phyloP scores from a whole-genome alignment of 2,113 vertebrate species.

The Eulemur rufifrons region DNA sequence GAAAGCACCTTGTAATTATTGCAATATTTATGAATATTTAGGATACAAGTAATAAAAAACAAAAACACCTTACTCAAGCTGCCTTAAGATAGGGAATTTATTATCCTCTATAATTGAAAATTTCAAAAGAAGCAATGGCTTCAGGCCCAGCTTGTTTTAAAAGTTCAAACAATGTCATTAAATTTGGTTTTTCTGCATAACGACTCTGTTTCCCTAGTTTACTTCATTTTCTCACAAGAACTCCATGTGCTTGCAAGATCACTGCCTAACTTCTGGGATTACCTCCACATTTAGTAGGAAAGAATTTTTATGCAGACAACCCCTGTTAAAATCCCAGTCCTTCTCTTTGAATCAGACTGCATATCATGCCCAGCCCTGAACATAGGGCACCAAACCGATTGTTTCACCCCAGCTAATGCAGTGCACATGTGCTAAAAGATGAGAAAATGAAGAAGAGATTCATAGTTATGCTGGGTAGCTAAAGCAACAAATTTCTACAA shows the following conservation, averaged over 20 bases:
- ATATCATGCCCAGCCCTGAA: not conserved
- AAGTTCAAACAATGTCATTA: not conserved
- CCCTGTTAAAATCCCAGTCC: not conserved
- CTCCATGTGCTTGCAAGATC: not conserved
- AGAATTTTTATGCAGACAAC: not conserved
- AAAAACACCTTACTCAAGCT: not conserved
- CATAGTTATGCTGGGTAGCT: not conserved
- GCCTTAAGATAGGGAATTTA: not conserved
- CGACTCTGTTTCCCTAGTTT: not conserved
- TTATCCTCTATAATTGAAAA: not conserved
- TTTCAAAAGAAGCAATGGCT: not conserved
- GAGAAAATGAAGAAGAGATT: not conserved
- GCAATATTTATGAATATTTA: not conserved
- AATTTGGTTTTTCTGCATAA: not conserved
- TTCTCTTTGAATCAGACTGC: not conserved
- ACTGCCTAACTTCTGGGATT: not conserved
- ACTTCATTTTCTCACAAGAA: not conserved
- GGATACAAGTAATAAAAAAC: not conserved
- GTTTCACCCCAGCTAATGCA: rapidly evolving
- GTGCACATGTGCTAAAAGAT: not conserved
- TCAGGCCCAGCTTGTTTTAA: not conserved
- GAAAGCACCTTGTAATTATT: not conserved
- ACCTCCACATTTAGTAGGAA: not conserved
- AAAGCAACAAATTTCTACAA: not conserved
- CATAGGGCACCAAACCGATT: not conserved